Base-by-base conservation (phyloP, 2,888 invertebrate genomes). In the Belgica antarctica region DNA sequence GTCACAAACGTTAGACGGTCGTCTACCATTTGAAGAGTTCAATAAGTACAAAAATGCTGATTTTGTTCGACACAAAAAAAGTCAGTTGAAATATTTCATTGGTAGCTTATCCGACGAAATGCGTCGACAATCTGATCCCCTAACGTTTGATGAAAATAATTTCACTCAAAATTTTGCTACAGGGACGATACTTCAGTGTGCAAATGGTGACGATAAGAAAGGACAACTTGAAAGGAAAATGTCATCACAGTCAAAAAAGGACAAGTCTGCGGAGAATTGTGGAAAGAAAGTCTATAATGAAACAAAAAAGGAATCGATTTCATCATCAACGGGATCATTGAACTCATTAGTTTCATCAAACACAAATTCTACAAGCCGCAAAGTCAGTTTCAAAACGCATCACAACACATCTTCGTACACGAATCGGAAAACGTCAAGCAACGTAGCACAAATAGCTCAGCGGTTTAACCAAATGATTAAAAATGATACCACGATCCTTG, bases 391-490 rank as follows among this genome's bases (percentile, higher is more conserved):
- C 71, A 80, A 79, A 72, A 80, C 80, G n/a, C n/a, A n/a, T n/a
- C n/a, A n/a, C n/a, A n/a, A n/a, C n/a, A n/a, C 66, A 10, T n/a
- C 68, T 10, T 41, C 61, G 2, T 61, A 68, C 15, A 61, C 22
- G 34, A 46, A 69, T 31, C 47, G 75, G n/a, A 72, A 62, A 52
- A 47, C 62, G 59, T 71, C 68, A 65, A 62, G 70, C 34, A 71
- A 74, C 12, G 89, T 89, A 34, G 86, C 88, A 61, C 85, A 86
- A 76, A 77, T 89, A 71, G 86, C 89, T 1, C 84, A 85, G 73
- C 88, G 88, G 75, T 89, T 88, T 75, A 88, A 89, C 76, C 84
- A 86, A 76, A 81, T 87, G 75, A 83, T 85, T 72, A 78, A 80
- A 70, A 78, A 78, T 72, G 80, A 80, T 72, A 75, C 75, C 10